Evolutionary conservation across 2,113 vertebrate genomes (phyloP).

Genomic region (Sorex fumeus): DNA sequence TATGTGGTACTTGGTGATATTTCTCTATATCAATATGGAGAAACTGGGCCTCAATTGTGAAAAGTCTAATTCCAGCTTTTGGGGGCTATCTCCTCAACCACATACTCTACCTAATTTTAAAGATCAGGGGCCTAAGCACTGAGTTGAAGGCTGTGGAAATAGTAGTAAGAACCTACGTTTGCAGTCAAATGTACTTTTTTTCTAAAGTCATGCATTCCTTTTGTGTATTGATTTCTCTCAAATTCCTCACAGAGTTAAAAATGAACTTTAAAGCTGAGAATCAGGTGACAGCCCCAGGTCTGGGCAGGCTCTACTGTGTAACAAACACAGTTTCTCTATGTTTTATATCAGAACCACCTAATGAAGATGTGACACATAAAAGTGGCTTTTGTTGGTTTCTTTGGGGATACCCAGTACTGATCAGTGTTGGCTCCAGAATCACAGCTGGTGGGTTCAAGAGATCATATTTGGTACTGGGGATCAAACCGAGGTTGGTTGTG

Average conservation of each 20-base stretch:
- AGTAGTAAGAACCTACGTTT: neutral
- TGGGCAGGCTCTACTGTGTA: neutral
- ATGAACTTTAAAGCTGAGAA: neutral
- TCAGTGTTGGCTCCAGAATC: too few species aligned
- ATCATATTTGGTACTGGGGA: too few species aligned
- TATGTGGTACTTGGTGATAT: too few species aligned
- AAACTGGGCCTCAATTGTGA: too few species aligned
- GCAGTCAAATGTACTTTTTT: neutral
- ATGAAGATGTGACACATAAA: neutral
- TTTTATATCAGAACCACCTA: neutral
- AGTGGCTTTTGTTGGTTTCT: too few species aligned
- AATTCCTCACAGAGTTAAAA: neutral
- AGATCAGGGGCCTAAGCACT: neutral
- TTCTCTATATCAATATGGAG: too few species aligned
- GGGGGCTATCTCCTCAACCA: too few species aligned
- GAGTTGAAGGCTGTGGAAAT: neutral
- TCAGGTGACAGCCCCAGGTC: neutral
- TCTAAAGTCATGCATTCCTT: neutral
- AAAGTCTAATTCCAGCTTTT: too few species aligned
- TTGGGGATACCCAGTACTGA: too few species aligned
- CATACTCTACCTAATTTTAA: neutral
- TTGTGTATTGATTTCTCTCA: neutral
- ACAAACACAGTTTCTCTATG: neutral
- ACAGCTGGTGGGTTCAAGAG: too few species aligned
- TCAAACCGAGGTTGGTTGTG: neutral